These are phyloP conservation scores for Mixornis gularis DNA, from an alignment of 2,113 vertebrate genomes.

Conservation along the genomic window DNA sequence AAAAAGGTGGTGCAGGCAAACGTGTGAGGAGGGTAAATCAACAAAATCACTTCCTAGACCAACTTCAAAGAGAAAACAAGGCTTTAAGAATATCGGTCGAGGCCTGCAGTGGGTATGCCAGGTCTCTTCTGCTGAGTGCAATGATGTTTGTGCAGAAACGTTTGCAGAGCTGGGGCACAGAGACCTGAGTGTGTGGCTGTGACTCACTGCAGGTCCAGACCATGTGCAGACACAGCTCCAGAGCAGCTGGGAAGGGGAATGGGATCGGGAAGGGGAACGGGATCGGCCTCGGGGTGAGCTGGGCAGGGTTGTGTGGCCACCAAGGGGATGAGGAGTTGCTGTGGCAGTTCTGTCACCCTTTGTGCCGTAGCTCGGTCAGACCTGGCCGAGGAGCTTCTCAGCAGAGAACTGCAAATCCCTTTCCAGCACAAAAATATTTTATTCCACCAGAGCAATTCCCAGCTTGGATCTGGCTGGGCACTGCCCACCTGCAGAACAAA, in stretches of 20 bases:
- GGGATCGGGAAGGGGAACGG: not conserved
- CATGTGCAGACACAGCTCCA: fast-evolving
- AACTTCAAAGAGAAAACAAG: not conserved
- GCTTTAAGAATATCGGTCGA: not conserved
- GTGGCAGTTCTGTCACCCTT: not conserved
- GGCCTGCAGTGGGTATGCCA: not conserved
- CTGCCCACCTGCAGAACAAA: not conserved
- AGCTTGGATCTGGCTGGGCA: not conserved
- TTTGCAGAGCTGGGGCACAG: not conserved
- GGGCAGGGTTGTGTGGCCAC: not conserved
- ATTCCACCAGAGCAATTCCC: not conserved
- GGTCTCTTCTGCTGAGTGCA: not conserved
- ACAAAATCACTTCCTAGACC: not conserved
- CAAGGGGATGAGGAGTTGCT: not conserved
- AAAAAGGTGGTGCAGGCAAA: not conserved
- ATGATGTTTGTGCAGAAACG: not conserved
- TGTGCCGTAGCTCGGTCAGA: fast-evolving
- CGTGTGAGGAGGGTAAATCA: not conserved
- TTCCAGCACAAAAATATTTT: not conserved
- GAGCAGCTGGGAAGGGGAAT: not conserved
- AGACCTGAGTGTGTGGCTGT: not conserved
- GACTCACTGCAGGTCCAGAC: not conserved
- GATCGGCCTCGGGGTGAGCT: not conserved
- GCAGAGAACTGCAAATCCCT: not conserved
- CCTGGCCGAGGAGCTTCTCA: not conserved